These are phyloP conservation scores for Oreocharis arfaki DNA, from an alignment of 2,113 vertebrate genomes.

Conservation along the genomic window DNA sequence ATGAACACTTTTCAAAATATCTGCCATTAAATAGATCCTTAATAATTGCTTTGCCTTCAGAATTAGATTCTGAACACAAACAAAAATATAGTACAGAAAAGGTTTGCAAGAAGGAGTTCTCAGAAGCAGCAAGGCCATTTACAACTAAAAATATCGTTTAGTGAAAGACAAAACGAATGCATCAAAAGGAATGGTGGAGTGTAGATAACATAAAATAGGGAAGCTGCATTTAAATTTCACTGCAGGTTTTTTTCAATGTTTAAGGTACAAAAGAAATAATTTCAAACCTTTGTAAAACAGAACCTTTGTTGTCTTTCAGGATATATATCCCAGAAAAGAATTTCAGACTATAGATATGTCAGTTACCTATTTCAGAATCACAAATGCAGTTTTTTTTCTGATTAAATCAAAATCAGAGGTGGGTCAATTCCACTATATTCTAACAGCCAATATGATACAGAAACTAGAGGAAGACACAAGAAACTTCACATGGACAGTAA, in stretches of 20 bases:
- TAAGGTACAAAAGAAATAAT: background rate
- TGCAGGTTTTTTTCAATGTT: background rate
- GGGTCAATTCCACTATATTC: background rate
- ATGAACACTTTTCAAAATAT: background rate
- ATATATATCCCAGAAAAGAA: background rate
- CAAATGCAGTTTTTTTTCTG: background rate
- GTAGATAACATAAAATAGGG: background rate
- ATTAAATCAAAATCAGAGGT: background rate
- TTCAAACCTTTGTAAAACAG: background rate
- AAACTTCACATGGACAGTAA: background rate
- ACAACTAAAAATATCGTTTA: background rate
- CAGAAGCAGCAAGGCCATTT: background rate
- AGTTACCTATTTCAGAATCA: background rate
- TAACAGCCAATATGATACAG: background rate
- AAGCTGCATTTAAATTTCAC: background rate
- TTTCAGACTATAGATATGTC: background rate
- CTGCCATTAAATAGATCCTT: background rate
- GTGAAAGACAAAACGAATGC: background rate
- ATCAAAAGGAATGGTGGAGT: background rate
- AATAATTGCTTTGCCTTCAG: background rate
- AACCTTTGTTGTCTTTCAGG: background rate
- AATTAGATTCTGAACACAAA: background rate
- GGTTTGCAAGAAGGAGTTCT: background rate
- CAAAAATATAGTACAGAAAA: background rate
- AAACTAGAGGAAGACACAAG: background rate